These are phyloP conservation scores for Papilio helenus DNA, from an alignment of 1,140 invertebrate species.

Conservation along the genomic window DNA sequence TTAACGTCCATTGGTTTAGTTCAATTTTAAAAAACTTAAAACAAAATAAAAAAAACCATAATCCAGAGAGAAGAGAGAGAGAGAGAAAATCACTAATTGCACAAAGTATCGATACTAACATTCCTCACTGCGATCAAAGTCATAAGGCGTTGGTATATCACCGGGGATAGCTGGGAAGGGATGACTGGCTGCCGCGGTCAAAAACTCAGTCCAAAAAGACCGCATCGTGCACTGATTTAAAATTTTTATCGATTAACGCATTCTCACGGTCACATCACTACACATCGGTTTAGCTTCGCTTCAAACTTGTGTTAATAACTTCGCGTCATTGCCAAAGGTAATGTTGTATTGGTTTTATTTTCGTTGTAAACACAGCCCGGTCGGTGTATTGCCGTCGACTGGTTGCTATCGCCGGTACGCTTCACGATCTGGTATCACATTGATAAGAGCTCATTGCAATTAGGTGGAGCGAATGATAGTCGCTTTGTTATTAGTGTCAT, in stretches of 20 bases:
- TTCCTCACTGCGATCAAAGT: constrained; percentile 55
- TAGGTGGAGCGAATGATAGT: constrained; percentile 69
- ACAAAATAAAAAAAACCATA: not conserved
- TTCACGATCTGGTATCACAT: constrained; percentile 57
- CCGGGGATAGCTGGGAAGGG: constrained; percentile 68
- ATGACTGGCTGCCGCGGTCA: constrained; percentile 69
- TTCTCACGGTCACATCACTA: constrained; percentile 60
- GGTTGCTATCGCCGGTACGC: constrained; percentile 57
- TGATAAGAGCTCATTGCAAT: constrained; percentile 74
- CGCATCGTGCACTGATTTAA: constrained; percentile 56
- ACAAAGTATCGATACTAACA: constrained; percentile 52
- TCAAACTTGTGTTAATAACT: constrained; percentile 1
- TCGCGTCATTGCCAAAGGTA: not conserved
- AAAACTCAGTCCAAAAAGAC: constrained; percentile 70
- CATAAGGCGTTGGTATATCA: constrained; percentile 65
- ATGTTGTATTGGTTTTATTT: constrained; percentile 18
- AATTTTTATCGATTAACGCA: constrained; percentile 49
- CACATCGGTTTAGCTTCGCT: not conserved
- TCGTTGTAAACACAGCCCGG: constrained; percentile 27
- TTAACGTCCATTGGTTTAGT: not conserved
- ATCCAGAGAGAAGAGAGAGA: not conserved
- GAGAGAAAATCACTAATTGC: not conserved
- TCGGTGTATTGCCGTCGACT: constrained; percentile 56
- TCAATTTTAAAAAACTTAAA: not conserved
- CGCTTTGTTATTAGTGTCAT: constrained; percentile 23